Conservation (phyloP, 1,140 invertebrate genomes). For the Euura saliciscinereae region DNA sequence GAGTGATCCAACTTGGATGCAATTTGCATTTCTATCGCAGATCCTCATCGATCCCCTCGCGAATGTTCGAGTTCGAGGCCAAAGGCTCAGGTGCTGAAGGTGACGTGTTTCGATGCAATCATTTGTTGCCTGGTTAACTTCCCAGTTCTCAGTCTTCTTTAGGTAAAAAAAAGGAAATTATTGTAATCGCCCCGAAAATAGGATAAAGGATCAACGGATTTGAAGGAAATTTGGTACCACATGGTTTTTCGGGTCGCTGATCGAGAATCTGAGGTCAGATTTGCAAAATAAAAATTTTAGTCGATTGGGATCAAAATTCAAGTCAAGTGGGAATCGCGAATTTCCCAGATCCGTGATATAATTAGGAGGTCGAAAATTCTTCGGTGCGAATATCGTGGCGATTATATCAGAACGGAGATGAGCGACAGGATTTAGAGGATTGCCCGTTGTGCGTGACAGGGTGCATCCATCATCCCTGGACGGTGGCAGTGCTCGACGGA, state of each 20-base stretch:
- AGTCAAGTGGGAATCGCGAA: background rate
- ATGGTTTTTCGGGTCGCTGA: too few relatives aligned
- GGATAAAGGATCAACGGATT: too few relatives aligned
- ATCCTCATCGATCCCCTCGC: background rate
- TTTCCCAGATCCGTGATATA: too few relatives aligned
- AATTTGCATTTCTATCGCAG: background rate
- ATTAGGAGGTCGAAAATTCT: too few relatives aligned
- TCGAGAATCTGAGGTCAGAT: too few relatives aligned
- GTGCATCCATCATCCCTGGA: background rate
- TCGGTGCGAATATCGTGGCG: too few relatives aligned
- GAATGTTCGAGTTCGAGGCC: background rate
- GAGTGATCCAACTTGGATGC: background rate
- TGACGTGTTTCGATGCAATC: background rate
- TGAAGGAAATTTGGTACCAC: too few relatives aligned
- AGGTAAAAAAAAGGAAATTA: too few relatives aligned
- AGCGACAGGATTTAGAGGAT: background rate
- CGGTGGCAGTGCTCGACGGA: background rate
- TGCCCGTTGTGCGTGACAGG: background rate
- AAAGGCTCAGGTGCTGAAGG: background rate
- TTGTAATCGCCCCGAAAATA: too few relatives aligned
- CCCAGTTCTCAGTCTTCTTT: too few relatives aligned
- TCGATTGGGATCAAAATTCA: background rate
- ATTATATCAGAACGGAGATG: background rate
- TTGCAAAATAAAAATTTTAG: too few relatives aligned
- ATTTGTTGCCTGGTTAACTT: background rate